These are phyloP conservation scores for Chloropsis hardwickii DNA, from an alignment of 2,113 vertebrate genomes.

Conservation along the genomic window DNA sequence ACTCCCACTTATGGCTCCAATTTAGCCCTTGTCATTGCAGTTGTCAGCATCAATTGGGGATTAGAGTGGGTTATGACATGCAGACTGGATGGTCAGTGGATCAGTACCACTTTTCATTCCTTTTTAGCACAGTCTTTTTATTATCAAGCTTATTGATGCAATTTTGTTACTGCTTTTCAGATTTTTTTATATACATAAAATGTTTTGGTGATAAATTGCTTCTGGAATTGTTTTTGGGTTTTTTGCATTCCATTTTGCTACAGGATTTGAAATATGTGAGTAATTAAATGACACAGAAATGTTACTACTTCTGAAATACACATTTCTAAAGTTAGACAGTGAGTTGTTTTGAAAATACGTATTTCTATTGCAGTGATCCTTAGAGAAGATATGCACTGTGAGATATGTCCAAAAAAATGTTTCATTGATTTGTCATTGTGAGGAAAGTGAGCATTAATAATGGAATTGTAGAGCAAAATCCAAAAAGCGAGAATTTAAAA, in stretches of 20 bases:
- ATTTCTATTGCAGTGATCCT: not conserved
- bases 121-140: not conserved
- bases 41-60: conserved; percentile 4
- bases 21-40: conserved; percentile 7
- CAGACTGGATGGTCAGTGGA: not conserved
- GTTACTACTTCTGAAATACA: not conserved
- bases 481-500: not conserved
- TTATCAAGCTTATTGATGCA: not conserved
- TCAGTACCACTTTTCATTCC: not conserved
- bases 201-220: not conserved
- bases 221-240: not conserved
- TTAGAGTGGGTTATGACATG: not conserved
- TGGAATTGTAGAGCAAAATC: not conserved
- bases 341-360: not conserved
- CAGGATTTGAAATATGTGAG: not conserved
- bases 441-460: not conserved
- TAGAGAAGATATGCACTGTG: not conserved
- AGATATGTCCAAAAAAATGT: not conserved
- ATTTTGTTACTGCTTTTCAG: not conserved
- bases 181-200: not conserved
- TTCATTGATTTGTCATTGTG: not conserved
- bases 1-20: not conserved
- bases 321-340: not conserved
- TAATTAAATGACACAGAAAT: not conserved
- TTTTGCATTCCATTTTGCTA: not conserved